phyloP scores from a whole-genome alignment of 2,888 invertebrate genomes.

The Lasioglossum leucozonium region DNA sequence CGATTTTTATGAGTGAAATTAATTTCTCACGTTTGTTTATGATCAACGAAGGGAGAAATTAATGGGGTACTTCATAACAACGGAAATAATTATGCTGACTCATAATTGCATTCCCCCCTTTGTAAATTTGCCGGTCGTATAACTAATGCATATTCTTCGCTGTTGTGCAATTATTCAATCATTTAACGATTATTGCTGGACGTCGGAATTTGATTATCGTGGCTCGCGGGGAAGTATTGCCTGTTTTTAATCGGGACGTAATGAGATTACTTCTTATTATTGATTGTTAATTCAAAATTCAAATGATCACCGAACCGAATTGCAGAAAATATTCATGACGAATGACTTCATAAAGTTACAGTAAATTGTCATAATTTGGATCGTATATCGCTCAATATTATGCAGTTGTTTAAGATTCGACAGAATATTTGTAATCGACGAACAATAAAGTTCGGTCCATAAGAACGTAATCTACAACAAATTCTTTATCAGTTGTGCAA shows the following conservation, averaged over 20 bases:
- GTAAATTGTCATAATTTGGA: background rate
- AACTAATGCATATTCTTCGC: conserved; percentile 1
- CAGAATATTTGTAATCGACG: background rate
- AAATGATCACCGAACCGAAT: background rate
- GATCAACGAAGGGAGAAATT: background rate
- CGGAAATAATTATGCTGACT: background rate
- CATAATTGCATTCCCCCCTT: background rate
- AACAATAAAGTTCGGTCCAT: background rate
- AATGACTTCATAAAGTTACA: background rate
- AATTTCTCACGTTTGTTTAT: background rate
- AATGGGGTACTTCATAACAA: background rate
- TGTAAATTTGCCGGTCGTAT: background rate
- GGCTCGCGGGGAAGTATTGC: background rate
- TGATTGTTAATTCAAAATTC: background rate
- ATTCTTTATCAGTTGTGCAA: background rate
- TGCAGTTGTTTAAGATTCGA: background rate
- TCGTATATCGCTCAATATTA: too few relatives aligned
- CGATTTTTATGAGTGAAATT: background rate
- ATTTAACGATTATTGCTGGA: background rate
- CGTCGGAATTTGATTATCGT: background rate
- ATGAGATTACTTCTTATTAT: background rate
- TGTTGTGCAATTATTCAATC: background rate
- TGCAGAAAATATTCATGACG: background rate
- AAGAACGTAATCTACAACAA: background rate
- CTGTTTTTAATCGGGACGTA: background rate